phyloP scores from a whole-genome alignment of 2,888 invertebrate genomes.

The Lasioglossum vierecki region DNA sequence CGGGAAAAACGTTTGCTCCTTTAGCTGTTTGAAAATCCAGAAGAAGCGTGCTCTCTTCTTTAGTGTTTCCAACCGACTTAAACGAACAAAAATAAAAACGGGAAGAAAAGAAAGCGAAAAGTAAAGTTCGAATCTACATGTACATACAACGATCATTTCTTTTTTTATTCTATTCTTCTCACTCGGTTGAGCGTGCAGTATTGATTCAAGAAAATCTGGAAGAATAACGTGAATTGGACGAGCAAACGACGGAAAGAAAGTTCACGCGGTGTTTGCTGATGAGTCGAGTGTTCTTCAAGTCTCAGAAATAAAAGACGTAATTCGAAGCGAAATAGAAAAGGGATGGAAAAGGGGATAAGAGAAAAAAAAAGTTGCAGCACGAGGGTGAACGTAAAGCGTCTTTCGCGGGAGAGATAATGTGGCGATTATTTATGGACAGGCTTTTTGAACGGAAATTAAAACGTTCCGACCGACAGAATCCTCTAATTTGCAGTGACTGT shows the following conservation, averaged over 20 bases:
- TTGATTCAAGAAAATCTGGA: slow-evolving; percentile 14
- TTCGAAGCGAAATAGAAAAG: background rate
- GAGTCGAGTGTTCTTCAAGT: slow-evolving; percentile 9
- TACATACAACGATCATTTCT: background rate
- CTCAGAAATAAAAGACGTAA: slow-evolving; percentile 3
- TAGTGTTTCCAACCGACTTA: background rate
- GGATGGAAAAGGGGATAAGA: background rate
- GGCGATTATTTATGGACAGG: slow-evolving; percentile 22
- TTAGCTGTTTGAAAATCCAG: slow-evolving; percentile 15
- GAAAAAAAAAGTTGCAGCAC: background rate
- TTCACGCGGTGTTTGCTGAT: slow-evolving; percentile 23
- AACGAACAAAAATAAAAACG: background rate
- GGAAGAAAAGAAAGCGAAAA: background rate
- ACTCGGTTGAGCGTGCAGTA: background rate
- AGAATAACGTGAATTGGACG: background rate
- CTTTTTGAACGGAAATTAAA: slow-evolving; percentile 45
- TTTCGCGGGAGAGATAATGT: background rate
- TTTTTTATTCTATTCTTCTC: background rate
- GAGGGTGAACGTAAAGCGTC: background rate
- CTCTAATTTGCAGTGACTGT: slow-evolving; percentile 36
- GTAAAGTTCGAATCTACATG: background rate
- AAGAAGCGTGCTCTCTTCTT: background rate
- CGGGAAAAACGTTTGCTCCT: background rate
- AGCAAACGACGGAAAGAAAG: slow-evolving; percentile 13
- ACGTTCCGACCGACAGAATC: slow-evolving; percentile 32